Evolutionary conservation across 2,113 vertebrate species (phyloP), one percentile per base, ranked within the genome.

Genomic region (Orthonyx spaldingii): DNA sequence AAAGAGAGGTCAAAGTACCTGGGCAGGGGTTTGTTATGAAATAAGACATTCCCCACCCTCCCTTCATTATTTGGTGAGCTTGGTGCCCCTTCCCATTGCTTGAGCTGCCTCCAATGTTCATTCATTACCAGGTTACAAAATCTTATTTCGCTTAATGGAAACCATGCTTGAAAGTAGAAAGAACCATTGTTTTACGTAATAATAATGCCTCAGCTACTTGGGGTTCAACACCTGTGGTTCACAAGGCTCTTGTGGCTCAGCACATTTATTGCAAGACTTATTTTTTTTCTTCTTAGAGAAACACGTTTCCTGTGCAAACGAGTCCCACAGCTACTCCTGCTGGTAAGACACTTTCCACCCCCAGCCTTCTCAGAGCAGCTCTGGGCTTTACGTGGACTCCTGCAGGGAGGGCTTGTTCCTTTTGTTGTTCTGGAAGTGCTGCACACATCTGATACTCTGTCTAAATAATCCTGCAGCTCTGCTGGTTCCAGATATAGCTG

Each of bases 401-500:
- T 50, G 65, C 50, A 69, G 56, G 37, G 60, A 57, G 21, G 65
- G 19, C n/a, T 69, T 1, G 0, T 46, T 74, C 41, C 50, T 89
- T 84, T 92, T 53, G 21, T 92, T 94, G 13, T 87, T 75, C 70
- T 59, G 1, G 7, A 68, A 70, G 77, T 70, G 68, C 60, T 55
- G 28, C 5, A 27, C 68, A 90, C 53, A 53, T 80, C 81, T 89
- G 56, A 70, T 78, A 26, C 1, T 15, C 81, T 91, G 65, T 87
- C 87, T 89, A 75, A 93, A 76, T 47, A 84, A 81, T 46, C 3
- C 9, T 22, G 24, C 61, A 39, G 64, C 57, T 88, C 59, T 64
- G 37, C 70, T 89, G 76, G 15, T 90, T 97, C 81, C 74, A 88
- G 41, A 95, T 85, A 90, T 60, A 95, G 95, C 61, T 91, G 93